Evolutionary conservation across 2,797 vertebrate genomes (phyloP).

Genomic region (Syngnathus acus): DNA sequence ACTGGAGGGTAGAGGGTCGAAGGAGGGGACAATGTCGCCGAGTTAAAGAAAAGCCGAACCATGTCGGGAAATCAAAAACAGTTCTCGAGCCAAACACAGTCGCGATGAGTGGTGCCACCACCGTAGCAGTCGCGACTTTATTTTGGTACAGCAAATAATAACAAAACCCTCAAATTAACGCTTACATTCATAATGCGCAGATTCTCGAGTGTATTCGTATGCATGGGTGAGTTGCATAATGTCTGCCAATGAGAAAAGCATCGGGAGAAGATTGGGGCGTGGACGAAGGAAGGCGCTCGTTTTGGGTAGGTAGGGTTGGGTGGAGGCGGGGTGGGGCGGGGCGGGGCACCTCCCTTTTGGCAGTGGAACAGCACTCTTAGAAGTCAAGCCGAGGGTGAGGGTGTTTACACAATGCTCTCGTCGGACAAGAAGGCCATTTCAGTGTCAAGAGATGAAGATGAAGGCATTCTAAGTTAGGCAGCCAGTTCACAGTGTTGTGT

Average conservation of each 20-base stretch:
- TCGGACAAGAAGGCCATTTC: slow-evolving; percentile 80
- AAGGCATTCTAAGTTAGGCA: slow-evolving; percentile 74
- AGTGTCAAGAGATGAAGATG: slow-evolving; percentile 68
- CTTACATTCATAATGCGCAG: slow-evolving; percentile 64
- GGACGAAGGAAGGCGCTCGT: slow-evolving; percentile 44
- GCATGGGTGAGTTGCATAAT: slow-evolving; percentile 68
- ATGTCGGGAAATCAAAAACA: slow-evolving; percentile 59
- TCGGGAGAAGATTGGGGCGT: slow-evolving; percentile 53
- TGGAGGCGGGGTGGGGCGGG: slow-evolving; percentile 50
- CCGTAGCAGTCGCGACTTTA: slow-evolving; percentile 53
- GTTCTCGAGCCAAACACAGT: slow-evolving; percentile 74
- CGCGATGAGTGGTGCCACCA: slow-evolving; percentile 58
- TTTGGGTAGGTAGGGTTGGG: slow-evolving; percentile 27
- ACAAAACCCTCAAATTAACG: slow-evolving; percentile 29
- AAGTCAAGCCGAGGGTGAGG: slow-evolving; percentile 68
- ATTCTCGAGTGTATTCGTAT: slow-evolving; percentile 40
- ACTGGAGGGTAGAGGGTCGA: not conserved
- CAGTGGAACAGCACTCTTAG: slow-evolving; percentile 79
- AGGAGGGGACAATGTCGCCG: not conserved
- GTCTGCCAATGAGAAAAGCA: slow-evolving; percentile 67
- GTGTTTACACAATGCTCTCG: slow-evolving; percentile 78
- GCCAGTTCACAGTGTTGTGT: slow-evolving; percentile 76
- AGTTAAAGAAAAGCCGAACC: slow-evolving; percentile 47
- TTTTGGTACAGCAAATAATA: slow-evolving; percentile 52
- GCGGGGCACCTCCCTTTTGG: slow-evolving; percentile 70